phyloP scores from a whole-genome alignment of 2,797 vertebrate genomes.

The Pempheris klunzingeri region DNA sequence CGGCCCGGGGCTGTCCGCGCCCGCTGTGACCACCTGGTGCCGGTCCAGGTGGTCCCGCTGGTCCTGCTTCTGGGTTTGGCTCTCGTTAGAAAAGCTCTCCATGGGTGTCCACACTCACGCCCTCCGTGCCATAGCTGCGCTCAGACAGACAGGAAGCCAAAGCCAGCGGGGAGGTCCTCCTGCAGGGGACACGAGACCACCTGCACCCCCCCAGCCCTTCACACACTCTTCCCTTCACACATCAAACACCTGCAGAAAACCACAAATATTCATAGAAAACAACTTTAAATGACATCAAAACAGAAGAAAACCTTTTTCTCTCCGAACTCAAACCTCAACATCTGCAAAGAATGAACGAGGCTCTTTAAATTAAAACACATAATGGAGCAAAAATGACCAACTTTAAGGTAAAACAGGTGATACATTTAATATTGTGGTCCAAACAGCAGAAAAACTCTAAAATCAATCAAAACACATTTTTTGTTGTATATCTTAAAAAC shows the following conservation, averaged over 20 bases:
- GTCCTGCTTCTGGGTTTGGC: conserved; percentile 4
- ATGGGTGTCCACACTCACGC: conserved; percentile 39
- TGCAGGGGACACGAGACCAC: conserved; percentile 7
- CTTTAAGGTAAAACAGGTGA: no score
- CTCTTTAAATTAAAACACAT: no score
- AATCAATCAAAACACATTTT: no score
- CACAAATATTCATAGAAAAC: background rate
- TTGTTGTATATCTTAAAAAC: no score
- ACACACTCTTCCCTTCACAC: background rate
- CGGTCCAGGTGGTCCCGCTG: conserved; percentile 9
- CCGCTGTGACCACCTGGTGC: conserved; percentile 53
- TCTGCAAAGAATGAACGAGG: no score
- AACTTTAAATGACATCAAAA: background rate
- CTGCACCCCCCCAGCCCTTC: background rate
- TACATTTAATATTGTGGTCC: no score
- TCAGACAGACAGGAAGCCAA: no score
- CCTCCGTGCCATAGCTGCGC: background rate
- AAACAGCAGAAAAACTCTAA: no score
- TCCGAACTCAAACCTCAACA: no score
- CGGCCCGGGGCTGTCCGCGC: conserved; percentile 30
- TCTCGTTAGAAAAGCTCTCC: conserved; percentile 65
- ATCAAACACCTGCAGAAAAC: background rate
- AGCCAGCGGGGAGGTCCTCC: background rate
- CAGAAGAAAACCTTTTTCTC: background rate
- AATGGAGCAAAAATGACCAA: no score